These are phyloP conservation scores for Apoda limacodes DNA, from an alignment of 2,888 invertebrate genomes.

Conservation along the genomic window DNA sequence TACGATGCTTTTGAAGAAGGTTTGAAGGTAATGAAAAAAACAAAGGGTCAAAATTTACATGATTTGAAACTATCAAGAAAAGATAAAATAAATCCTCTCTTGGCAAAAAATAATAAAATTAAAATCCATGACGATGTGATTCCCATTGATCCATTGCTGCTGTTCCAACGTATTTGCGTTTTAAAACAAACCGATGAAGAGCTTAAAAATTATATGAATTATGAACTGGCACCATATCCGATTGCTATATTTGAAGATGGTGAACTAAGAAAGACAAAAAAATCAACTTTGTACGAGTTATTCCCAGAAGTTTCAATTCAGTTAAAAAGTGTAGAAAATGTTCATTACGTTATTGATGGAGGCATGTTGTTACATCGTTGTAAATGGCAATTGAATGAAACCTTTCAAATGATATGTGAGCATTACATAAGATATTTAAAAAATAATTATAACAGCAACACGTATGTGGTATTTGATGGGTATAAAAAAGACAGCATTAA, in stretches of 20 bases:
- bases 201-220: slow-evolving; percentile 10
- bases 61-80: slow-evolving; percentile 7
- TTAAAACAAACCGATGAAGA: slow-evolving; percentile 9
- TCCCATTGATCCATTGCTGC: slow-evolving; percentile 9
- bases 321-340: slow-evolving; percentile 9
- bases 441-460: slow-evolving; percentile 10
- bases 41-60: slow-evolving; percentile 5
- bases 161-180: slow-evolving; percentile 15
- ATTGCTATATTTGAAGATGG: slow-evolving; percentile 10
- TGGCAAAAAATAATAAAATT: slow-evolving; percentile 9
- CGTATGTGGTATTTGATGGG: no score
- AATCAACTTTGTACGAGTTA: slow-evolving; percentile 13
- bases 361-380: slow-evolving; percentile 13
- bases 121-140: slow-evolving; percentile 11
- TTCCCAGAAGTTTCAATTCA: slow-evolving; percentile 11
- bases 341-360: slow-evolving; percentile 13
- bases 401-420: slow-evolving; percentile 10
- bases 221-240: slow-evolving; percentile 14
- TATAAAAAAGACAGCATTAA: slow-evolving; percentile 8
- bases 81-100: slow-evolving; percentile 11
- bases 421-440: slow-evolving; percentile 13
- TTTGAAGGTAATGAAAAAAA: slow-evolving; percentile 10
- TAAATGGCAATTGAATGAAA: slow-evolving; percentile 15
- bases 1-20: slow-evolving; percentile 12
- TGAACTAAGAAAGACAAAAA: slow-evolving; percentile 12